A percentile compares a stretch with the other conserved stretches of the same genome.
Conservation (phyloP, 1,140 invertebrate genomes). For the Caenorhabditis latens region DNA sequence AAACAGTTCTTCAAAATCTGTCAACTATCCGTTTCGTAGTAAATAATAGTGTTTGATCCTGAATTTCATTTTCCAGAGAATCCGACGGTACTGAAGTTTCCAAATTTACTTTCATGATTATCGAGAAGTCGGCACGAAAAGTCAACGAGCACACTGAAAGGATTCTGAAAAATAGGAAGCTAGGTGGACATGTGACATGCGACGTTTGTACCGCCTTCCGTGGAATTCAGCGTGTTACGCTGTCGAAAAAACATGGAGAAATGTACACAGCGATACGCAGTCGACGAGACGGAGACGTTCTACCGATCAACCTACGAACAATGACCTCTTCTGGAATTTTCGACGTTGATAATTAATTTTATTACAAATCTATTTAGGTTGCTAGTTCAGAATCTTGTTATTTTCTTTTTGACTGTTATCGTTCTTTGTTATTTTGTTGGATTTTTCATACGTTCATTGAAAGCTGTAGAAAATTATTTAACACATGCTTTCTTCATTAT, state of each 20-base stretch:
- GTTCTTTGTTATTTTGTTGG: neutral
- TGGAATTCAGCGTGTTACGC: constrained; percentile 64
- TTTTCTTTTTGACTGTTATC: neutral
- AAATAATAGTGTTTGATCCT: too few species aligned
- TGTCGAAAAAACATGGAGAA: constrained; percentile 61
- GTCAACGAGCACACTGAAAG: constrained; percentile 35
- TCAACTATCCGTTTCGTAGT: too few species aligned
- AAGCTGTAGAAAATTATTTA: too few species aligned
- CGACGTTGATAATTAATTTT: constrained; percentile 49
- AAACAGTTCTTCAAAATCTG: neutral
- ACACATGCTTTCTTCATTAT: too few species aligned
- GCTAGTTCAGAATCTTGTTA: neutral
- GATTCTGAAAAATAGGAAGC: constrained; percentile 61
- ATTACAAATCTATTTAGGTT: neutral
- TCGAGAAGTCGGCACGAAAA: constrained; percentile 55
- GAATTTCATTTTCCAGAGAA: constrained; percentile 28
- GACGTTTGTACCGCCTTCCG: constrained; percentile 63
- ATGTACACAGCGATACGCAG: constrained; percentile 40
- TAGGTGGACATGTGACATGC: constrained; percentile 57
- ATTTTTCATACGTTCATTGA: too few species aligned
- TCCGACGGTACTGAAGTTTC: constrained; percentile 57
- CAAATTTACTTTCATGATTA: constrained; percentile 60
- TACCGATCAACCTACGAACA: constrained; percentile 45
- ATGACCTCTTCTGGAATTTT: constrained; percentile 31
- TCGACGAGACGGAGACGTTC: constrained; percentile 45